Base-by-base conservation (phyloP, 2,888 invertebrate genomes). In the Sesia apiformis region DNA sequence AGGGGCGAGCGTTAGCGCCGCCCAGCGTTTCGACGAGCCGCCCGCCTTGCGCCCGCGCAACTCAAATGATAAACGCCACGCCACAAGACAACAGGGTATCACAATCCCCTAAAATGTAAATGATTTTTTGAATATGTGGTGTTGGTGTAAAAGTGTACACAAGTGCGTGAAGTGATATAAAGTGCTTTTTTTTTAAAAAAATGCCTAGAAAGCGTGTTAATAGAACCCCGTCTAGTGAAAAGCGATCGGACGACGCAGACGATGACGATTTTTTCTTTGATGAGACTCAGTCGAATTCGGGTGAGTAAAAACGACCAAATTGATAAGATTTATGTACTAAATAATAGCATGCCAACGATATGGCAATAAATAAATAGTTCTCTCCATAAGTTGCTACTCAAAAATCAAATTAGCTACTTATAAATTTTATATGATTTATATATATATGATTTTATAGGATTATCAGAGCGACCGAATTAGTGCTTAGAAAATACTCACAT, bases 191-290 rank as follows among this genome's bases (percentile, higher is more conserved):
- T 23, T 23, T 23, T 23, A 23, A 64, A 58, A 65, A 63, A 72
- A 89, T 89, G 89, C 88, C 88, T 4, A 76, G 87, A 59, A 88
- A 88, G 78, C 72, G 84, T 43, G 72, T 67, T 39, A 81, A 75
- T 62, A 72, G 76, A 60, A 80, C 85, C 1, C 78, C 83, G 39
- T 74, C 81, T 0, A 60, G 68, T 5, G 87, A 86, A 23, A 86
- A 81, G 58, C 75, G 79, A 52, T 59, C 66, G 3, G 87, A 86
- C 6, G 86, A 84, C 43, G 71, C 63, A 4, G 86, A 87, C 5
- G 88, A 88, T 58, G 88, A 89, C 57, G 88, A 88, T 64, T 87
- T 86, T 60, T 81, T 84, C 57, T 87, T 87, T 57, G 89, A 89
- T 53, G 89, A 89, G 60, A 81, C 80, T 50, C 84, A 85, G 55